Percentiles rank a stretch among this genome's conserved stretches.
phyloP scores from a whole-genome alignment of 92 coral and sea anemone species.

The Actinostola sp. region DNA sequence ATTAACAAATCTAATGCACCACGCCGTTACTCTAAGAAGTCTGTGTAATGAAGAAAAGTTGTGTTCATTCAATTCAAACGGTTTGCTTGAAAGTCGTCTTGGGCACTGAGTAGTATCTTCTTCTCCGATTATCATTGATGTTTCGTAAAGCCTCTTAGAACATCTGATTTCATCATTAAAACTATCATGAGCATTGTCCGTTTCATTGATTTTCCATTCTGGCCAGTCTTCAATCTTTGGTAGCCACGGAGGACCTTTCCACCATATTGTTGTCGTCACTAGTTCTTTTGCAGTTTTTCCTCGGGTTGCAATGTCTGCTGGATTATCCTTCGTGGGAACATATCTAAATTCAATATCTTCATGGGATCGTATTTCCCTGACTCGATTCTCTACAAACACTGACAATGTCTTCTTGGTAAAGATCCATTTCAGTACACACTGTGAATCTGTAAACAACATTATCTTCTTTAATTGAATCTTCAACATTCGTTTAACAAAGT shows the following conservation, averaged over 20 bases:
- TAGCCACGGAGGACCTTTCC: slow-evolving; percentile 6
- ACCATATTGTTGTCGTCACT: neutral
- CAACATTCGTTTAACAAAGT: slow-evolving; percentile 1
- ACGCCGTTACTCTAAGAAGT: slow-evolving; percentile 31
- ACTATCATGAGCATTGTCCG: neutral
- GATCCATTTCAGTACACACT: slow-evolving; percentile 12
- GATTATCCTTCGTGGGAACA: slow-evolving; percentile 32
- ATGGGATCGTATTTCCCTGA: slow-evolving; percentile 27
- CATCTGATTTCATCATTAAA: slow-evolving; percentile 1
- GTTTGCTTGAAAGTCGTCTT: neutral
- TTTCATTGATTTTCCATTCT: slow-evolving; percentile 5
- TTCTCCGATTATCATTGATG: neutral
- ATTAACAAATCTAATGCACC: slow-evolving; percentile 8
- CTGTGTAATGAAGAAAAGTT: slow-evolving; percentile 17
- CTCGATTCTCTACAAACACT: slow-evolving; percentile 21
- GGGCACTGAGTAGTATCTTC: slow-evolving; percentile 9
- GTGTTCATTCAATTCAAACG: slow-evolving; percentile 13
- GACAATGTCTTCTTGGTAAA: slow-evolving; percentile 25
- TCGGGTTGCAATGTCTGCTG: slow-evolving; percentile 36
- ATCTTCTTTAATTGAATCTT: neutral
- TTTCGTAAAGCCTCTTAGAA: neutral
- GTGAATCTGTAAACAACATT: slow-evolving; percentile 18
- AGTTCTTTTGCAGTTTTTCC: neutral
- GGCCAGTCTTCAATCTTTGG: slow-evolving; percentile 1
- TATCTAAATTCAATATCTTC: slow-evolving; percentile 23